These are phyloP conservation scores for Mionectes olivaceus DNA, from an alignment of 2,797 vertebrate genomes.

Conservation along the genomic window DNA sequence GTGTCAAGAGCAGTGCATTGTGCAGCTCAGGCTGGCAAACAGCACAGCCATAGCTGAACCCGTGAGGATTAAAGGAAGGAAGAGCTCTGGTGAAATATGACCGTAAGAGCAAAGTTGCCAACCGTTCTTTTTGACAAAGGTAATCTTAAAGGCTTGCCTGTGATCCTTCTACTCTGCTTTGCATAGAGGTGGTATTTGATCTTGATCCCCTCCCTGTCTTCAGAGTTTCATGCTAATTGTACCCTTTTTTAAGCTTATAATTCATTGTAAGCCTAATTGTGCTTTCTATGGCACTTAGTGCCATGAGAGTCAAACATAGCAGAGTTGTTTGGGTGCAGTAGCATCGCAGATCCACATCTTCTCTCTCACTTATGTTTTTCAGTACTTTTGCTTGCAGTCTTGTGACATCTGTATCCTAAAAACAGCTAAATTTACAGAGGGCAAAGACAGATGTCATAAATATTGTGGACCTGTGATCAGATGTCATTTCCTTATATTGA, in stretches of 20 bases:
- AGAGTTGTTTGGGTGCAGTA: background rate
- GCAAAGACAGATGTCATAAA: background rate
- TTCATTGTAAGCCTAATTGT: background rate
- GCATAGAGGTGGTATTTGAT: background rate
- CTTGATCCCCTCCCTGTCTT: too few species aligned
- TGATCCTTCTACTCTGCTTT: background rate
- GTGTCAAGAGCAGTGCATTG: background rate
- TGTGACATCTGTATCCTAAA: background rate
- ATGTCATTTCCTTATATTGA: background rate
- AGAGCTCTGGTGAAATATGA: background rate
- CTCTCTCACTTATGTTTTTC: background rate
- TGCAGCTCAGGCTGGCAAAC: background rate
- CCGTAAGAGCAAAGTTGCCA: background rate
- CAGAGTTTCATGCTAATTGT: fast-evolving
- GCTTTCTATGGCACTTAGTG: background rate
- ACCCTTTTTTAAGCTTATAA: background rate
- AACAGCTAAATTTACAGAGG: background rate
- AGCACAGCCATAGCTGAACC: background rate
- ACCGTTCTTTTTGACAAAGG: background rate
- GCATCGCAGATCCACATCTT: background rate
- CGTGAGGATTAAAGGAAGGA: background rate
- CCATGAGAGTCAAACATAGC: background rate
- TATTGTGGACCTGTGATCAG: background rate
- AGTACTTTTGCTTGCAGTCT: background rate
- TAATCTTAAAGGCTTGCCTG: background rate